These are phyloP conservation scores for Melinopterus prodromus DNA, from an alignment of 2,888 invertebrate species.

Conservation along the genomic window DNA sequence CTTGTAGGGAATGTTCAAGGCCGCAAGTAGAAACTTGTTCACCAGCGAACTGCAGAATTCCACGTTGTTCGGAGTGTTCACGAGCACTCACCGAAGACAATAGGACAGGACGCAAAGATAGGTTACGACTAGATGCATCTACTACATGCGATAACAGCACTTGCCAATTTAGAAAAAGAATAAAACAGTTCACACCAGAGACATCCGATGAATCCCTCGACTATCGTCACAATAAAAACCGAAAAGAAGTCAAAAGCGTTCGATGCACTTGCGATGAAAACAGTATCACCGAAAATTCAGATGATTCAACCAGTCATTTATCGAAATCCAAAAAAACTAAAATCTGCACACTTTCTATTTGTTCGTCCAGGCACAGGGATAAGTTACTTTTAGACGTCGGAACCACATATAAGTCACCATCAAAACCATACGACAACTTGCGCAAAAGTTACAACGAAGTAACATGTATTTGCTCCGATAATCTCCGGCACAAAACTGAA, in stretches of 20 bases:
- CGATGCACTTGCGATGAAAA: neutral
- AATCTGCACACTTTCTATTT: neutral
- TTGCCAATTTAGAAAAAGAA: neutral
- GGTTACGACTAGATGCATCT: neutral
- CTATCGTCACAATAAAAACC: neutral
- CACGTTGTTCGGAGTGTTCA: neutral
- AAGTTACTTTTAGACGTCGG: neutral
- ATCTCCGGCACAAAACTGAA: neutral
- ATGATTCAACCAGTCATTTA: neutral
- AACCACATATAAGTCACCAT: neutral
- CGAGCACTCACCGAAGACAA: neutral
- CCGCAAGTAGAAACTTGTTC: neutral
- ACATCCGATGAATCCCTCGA: neutral
- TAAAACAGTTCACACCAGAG: neutral
- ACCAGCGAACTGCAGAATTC: neutral
- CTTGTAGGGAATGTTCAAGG: neutral
- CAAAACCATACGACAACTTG: too few relatives aligned
- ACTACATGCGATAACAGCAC: neutral
- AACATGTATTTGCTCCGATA: neutral
- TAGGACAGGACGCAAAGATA: neutral
- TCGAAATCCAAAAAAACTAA: neutral
- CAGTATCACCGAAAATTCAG: neutral
- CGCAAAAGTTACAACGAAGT: neutral
- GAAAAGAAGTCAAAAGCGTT: neutral
- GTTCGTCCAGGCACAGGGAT: neutral